A percentile compares a stretch with the other conserved stretches of the same genome.
Evolutionary conservation across 1,140 invertebrate species (phyloP).

Genomic region (Ladona fulva): DNA sequence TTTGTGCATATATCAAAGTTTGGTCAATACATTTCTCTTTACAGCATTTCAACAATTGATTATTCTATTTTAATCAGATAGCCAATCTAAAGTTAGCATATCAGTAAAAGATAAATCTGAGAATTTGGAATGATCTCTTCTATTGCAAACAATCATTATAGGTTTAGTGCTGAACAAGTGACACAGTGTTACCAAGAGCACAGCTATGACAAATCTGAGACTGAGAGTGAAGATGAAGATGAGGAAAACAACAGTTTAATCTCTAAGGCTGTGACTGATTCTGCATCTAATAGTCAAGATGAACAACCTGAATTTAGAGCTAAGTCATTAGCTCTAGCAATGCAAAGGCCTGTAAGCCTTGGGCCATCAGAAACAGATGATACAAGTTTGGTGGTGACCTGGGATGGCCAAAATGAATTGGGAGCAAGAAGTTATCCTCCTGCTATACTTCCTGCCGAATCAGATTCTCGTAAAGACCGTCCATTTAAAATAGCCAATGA

Average conservation of each 20-base stretch:
- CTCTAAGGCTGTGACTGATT: slow-evolving; percentile 17
- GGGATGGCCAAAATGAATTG: slow-evolving; percentile 15
- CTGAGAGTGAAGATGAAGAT: slow-evolving; percentile 33
- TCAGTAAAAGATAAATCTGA: too few species aligned
- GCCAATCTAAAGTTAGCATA: too few species aligned
- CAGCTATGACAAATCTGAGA: slow-evolving; percentile 27
- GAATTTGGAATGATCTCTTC: too few species aligned
- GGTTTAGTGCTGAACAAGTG: slow-evolving; percentile 15
- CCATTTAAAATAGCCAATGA: slow-evolving; percentile 42
- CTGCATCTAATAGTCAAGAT: background rate
- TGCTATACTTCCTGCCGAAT: slow-evolving; percentile 16
- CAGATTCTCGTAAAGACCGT: slow-evolving; percentile 27
- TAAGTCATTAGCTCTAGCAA: slow-evolving; percentile 2
- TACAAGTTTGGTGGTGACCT: slow-evolving; percentile 21
- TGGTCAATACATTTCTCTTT: too few species aligned
- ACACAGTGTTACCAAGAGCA: slow-evolving; percentile 13
- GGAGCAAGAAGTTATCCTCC: slow-evolving; percentile 18
- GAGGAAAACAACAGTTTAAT: slow-evolving; percentile 16
- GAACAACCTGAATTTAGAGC: background rate
- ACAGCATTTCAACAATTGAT: too few species aligned
- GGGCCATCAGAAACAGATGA: slow-evolving; percentile 21
- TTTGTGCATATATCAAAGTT: too few species aligned
- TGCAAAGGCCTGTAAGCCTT: slow-evolving; percentile 18
- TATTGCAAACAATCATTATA: background rate
- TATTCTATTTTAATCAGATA: too few species aligned